A percentile compares a stretch with the other conserved stretches of the same genome.
Evolutionary conservation across 2,113 vertebrate genomes (phyloP).

Genomic region (Spea multiplicata): DNA sequence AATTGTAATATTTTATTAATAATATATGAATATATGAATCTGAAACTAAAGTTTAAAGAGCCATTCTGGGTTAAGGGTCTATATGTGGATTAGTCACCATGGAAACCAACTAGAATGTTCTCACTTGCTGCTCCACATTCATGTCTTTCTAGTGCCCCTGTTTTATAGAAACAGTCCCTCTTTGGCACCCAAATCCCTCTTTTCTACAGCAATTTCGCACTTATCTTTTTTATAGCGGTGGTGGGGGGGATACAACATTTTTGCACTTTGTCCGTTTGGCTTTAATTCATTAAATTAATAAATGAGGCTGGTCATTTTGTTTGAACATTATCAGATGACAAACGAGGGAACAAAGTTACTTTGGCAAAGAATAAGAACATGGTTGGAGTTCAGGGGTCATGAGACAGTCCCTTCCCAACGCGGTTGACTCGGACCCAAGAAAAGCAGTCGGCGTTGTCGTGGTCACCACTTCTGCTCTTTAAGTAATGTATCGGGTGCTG

Average conservation of each 20-base stretch:
- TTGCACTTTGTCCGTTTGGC: not conserved
- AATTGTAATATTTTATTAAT: too few species aligned
- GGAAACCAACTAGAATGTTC: too few species aligned
- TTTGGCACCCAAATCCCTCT: too few species aligned
- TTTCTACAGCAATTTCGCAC: too few species aligned
- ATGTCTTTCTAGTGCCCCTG: too few species aligned
- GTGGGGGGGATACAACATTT: not conserved
- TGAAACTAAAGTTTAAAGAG: too few species aligned
- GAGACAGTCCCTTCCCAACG: not conserved
- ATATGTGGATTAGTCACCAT: too few species aligned
- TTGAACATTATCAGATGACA: not conserved
- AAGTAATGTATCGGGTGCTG: conserved; percentile 48
- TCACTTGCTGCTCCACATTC: too few species aligned
- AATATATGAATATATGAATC: too few species aligned
- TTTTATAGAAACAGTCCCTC: too few species aligned
- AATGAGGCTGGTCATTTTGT: not conserved
- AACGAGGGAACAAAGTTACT: conserved; percentile 1
- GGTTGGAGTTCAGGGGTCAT: not conserved
- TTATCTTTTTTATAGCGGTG: not conserved
- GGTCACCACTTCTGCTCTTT: conserved; percentile 9
- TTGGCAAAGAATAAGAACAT: conserved; percentile 1
- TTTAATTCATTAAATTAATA: not conserved
- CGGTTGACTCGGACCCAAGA: conserved; percentile 51
- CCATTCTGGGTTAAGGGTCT: too few species aligned
- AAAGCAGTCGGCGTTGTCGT: conserved; percentile 51